Base-by-base conservation (phyloP, 2,797 vertebrate species). In the Nasua narica region DNA sequence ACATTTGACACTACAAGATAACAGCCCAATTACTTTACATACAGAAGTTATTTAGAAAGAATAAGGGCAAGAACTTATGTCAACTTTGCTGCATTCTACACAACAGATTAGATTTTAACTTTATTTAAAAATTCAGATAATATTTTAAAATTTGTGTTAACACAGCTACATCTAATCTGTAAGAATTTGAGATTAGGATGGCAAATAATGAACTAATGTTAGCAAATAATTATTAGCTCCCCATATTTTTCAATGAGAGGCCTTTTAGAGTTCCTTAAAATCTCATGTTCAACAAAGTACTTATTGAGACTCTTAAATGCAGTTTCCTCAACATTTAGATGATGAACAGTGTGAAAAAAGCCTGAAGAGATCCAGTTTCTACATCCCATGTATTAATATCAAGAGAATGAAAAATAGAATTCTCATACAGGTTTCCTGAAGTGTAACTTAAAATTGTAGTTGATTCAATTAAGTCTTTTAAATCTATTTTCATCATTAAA, bases 51-150 rank as follows among this genome's bases (percentile, higher is more conserved):
- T 65, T 90, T 50, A 85, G 32, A 94, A 96, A 78, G 76, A 94
- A 72, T 19, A 89, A 69, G 50, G 7, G 13, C 43, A 85, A 81
- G 9, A 95, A 90, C 8, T 87, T 86, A 83, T 3, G 1, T 25
- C 62, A n/a, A 95, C 5, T 85, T 70, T 8, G 93, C 43, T 88
- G 12, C 56, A 46, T 35, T 76, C 48, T 90, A 87, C 5, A 93
- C 15, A 81, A 91, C 9, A 90, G 23, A 86, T 70, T 82, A 72
- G 46, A 35, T 87, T 83, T 88, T 94, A 85, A 69, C 82, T 95
- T 91, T 90, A 95, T 54, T 90, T 87, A 90, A 94, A 95, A 91
- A 92, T 93, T 87, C 46, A 86, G 29, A 89, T 40, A 94, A 37
- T 87, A 86, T 58, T 94, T 96, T 92, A 29, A 90, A 94, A 90